Evolutionary conservation across 2,888 invertebrate species (phyloP), one percentile per base, ranked within the genome.

Genomic region (Drosophila atripex): DNA sequence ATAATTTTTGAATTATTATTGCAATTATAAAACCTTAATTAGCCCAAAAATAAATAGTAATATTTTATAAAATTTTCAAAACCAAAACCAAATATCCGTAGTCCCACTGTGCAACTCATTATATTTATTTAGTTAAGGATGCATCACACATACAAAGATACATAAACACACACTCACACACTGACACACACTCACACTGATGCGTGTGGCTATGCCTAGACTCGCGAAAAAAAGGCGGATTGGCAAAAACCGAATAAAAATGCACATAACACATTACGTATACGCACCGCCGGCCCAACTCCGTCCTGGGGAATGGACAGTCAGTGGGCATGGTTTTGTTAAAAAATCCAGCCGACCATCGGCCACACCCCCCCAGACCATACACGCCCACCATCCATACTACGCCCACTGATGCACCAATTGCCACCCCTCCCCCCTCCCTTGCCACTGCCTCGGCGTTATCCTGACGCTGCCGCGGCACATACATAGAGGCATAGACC

Each of bases 71-170:
- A n/a, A n/a, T n/a, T n/a, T n/a, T n/a, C 3, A 1, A 18, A 18
- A 43, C 12, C 21, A 3, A 18, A 18, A 4, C 43, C 43, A 5
- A 9, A 1, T 9, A 2, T 6, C 1, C 6, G 16, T 16, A 1
- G 53, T 35, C 9, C 50, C 80, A 82, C 73, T 68, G 83, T 79
- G 41, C 66, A 69, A 63, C 77, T 82, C 80, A 80, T 80, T 85
- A 85, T 85, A 76, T 75, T 85, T 85, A 85, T 79, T 82, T 79
- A 78, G 77, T 80, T 82, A 77, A 79, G 79, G 50, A 68, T 57
- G 66, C 59, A 43, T 53, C 50, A 25, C 45, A 46, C 57, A 50
- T 21, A 51, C 38, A 25, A 32, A 2, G 51, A 69, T 68, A 71
- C 63, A 63, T 9, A 60, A 32, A 71, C 54, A 59, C 69, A 61